Evolutionary conservation across 1,140 invertebrate genomes (phyloP).

Genomic region (Zaprionus lachaisei): DNA sequence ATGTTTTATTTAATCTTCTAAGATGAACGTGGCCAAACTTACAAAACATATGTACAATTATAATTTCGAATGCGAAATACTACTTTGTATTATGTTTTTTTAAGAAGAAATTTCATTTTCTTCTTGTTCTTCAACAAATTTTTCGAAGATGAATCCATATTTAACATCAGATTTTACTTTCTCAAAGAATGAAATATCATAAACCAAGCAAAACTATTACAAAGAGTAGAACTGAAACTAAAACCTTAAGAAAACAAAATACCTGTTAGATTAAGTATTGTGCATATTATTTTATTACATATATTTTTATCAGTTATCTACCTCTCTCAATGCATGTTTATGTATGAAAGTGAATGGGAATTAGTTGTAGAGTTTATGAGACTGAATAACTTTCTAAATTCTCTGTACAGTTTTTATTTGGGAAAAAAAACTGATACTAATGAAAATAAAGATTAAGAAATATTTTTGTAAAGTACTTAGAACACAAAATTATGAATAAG

Average conservation of each 20-base stretch:
- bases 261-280: no score
- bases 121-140: no score
- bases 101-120: background rate
- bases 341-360: background rate
- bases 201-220: no score
- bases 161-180: no score
- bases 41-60: constrained; percentile 38
- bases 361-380: background rate
- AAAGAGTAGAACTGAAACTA: no score
- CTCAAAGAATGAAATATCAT: no score
- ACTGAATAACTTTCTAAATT: background rate
- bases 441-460: background rate
- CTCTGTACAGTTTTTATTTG: background rate
- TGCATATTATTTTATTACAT: no score
- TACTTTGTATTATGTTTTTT: background rate
- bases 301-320: no score
- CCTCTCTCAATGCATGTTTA: background rate
- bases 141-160: no score
- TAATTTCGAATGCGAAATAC: background rate
- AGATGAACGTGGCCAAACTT: constrained; percentile 66
- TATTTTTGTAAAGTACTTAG: background rate
- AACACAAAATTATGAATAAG: background rate
- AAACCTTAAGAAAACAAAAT: no score
- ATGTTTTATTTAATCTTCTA: constrained; percentile 56
- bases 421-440: background rate